Evolutionary conservation across 2,888 invertebrate species (phyloP).

Genomic region (Drosophila nr. perissopoda): DNA sequence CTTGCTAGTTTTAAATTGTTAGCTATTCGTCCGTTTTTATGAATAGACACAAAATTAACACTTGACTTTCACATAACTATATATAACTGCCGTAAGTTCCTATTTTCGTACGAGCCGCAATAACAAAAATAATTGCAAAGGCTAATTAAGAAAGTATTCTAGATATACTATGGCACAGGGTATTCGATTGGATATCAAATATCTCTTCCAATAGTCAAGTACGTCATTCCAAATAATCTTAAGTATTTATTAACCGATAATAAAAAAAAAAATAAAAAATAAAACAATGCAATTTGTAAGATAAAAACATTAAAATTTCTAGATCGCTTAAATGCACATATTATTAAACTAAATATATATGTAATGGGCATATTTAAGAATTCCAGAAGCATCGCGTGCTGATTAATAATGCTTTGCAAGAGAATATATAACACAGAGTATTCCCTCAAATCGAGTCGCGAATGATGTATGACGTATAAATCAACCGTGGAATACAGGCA

Average conservation of each 20-base stretch:
- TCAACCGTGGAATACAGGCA: background rate
- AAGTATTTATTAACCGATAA: background rate
- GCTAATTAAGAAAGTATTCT: background rate
- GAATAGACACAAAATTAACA: background rate
- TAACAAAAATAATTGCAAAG: background rate
- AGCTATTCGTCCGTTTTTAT: background rate
- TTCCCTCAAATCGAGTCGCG: background rate
- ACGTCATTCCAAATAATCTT: background rate
- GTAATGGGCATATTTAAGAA: background rate
- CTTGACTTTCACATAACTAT: background rate
- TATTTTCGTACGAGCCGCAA: background rate
- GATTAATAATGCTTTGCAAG: background rate
- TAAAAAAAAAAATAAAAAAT: background rate
- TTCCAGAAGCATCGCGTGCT: background rate
- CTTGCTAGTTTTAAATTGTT: background rate
- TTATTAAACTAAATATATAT: background rate
- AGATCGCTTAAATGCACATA: background rate
- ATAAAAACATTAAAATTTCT: background rate
- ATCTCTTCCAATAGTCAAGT: background rate
- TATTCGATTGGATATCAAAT: background rate
- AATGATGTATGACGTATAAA: background rate
- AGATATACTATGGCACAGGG: background rate
- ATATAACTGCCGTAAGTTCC: background rate
- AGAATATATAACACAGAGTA: background rate
- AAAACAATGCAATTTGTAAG: background rate